Conservation (phyloP, 92 coral and sea anemone species). For the Zoanthus solanderi region DNA sequence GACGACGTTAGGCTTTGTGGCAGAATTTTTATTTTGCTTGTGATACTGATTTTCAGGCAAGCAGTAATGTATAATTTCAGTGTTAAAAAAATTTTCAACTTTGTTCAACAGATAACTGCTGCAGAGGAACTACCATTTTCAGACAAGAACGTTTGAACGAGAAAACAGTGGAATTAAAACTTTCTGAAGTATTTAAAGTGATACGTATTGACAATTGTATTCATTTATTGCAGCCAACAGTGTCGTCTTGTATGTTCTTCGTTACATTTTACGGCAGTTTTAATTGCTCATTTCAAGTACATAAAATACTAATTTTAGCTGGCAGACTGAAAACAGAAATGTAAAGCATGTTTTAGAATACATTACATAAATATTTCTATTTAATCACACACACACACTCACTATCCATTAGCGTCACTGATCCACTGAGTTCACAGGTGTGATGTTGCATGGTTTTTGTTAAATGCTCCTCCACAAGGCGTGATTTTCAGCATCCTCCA, state of each 20-base stretch:
- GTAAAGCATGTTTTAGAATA: slow-evolving; percentile 14
- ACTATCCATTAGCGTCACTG: too few relatives aligned
- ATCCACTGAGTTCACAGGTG: too few relatives aligned
- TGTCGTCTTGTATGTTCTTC: neutral
- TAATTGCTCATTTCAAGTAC: neutral
- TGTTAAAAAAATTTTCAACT: slow-evolving; percentile 19
- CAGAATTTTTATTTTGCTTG: slow-evolving; percentile 1
- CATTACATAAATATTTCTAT: neutral
- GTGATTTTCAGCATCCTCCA: too few relatives aligned
- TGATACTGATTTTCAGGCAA: slow-evolving; percentile 1
- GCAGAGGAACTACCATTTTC: slow-evolving; percentile 17
- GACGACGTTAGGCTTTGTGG: slow-evolving; percentile 20
- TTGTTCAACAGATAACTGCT: slow-evolving; percentile 13
- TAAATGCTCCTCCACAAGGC: too few relatives aligned
- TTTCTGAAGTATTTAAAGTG: neutral
- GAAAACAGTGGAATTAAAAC: slow-evolving; percentile 7
- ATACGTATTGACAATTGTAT: neutral
- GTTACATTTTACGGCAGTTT: neutral
- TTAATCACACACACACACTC: neutral
- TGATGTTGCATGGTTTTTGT: too few relatives aligned
- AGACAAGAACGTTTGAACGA: slow-evolving; percentile 10
- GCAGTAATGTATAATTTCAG: slow-evolving; percentile 10
- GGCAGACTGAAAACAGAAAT: neutral
- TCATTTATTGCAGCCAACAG: neutral
- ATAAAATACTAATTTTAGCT: neutral